A percentile compares a stretch with the other conserved stretches of the same genome.
Conservation (phyloP, 2,888 invertebrate genomes). For the Fragum whitleyi region DNA sequence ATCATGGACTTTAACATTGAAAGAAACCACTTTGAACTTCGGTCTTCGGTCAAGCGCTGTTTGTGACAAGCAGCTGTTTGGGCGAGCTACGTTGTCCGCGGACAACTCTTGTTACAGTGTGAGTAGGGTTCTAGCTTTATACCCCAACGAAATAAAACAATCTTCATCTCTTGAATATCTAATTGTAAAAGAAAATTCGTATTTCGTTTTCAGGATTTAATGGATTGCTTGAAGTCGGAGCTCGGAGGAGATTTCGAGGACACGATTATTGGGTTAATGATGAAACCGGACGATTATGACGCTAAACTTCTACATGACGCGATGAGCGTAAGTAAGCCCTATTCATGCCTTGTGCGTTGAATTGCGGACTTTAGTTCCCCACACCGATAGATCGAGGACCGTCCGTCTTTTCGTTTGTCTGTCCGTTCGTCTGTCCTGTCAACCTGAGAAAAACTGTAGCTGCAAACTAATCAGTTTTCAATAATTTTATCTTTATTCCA, state of each 20-base stretch:
- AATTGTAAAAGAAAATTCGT: no score
- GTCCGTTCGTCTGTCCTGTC: neutral
- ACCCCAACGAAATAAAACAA: no score
- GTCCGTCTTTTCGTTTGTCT: neutral
- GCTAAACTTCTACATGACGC: slow-evolving; percentile 93
- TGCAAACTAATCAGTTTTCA: neutral
- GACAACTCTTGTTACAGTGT: no score
- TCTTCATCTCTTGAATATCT: no score
- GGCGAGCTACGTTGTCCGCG: no score
- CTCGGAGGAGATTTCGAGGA: slow-evolving; percentile 95
- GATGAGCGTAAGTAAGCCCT: slow-evolving; percentile 86
- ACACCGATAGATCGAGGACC: neutral
- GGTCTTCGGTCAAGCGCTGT: no score
- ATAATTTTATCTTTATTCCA: no score
- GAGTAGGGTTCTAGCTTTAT: no score
- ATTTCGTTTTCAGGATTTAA: slow-evolving; percentile 74
- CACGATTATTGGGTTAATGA: slow-evolving; percentile 92
- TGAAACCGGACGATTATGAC: slow-evolving; percentile 92
- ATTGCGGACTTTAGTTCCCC: neutral
- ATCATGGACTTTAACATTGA: no score
- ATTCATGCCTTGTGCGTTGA: neutral
- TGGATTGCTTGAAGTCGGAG: slow-evolving; percentile 87
- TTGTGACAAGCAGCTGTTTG: no score
- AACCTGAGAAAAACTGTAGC: neutral
- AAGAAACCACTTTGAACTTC: no score